Evolutionary conservation across 2,888 invertebrate genomes (phyloP), one percentile per base, ranked within the genome.

Genomic region (Bimastos eiseni): DNA sequence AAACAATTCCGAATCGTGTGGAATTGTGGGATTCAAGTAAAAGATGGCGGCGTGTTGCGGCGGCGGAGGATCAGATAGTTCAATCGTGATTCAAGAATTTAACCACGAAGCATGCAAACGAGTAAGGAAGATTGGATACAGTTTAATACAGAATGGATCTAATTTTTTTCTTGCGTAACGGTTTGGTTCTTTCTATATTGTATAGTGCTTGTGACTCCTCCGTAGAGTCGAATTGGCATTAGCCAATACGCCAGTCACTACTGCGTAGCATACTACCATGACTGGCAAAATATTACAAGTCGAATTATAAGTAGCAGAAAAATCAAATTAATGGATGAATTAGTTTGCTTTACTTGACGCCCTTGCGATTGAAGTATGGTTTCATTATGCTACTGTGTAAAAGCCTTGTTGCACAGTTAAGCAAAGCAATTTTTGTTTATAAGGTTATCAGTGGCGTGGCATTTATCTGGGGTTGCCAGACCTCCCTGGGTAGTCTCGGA

Each of bases 261-360:
- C 70, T 70, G 70, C 70, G 70, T 70, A 70, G 70, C 70, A n/a
- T 70, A 70, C 70, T 70, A n/a, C 30, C 70, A 70, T 70, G 70
- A 70, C 70, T 70, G 70, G 70, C 70, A 70, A 70, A 70, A 70
- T 70, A 70, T 70, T 70, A 11, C 2, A n/a, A n/a, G 70, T 11
- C 24, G 70, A n/a, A 30, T n/a, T 70, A 11, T 70, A 70, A 30
- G 30, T n/a, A 70, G 70, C 70, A 70, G 70, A 70, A 70, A 70
- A n/a, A n/a, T n/a, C 70, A 5, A n/a, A n/a, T 1, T n/a, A 8
- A 70, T 70, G 70, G 70, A 70, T 70, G 70, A 70, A 70, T 30
- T 70, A 70, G 6, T 70, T 70, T 70, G n/a, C 70, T 70, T 70
- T 30, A n/a, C 70, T 70, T n/a, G 70, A 70, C 70, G 30, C 13